Evolutionary conservation across 2,888 invertebrate species (phyloP).

Genomic region (Chydorus sphaericus): DNA sequence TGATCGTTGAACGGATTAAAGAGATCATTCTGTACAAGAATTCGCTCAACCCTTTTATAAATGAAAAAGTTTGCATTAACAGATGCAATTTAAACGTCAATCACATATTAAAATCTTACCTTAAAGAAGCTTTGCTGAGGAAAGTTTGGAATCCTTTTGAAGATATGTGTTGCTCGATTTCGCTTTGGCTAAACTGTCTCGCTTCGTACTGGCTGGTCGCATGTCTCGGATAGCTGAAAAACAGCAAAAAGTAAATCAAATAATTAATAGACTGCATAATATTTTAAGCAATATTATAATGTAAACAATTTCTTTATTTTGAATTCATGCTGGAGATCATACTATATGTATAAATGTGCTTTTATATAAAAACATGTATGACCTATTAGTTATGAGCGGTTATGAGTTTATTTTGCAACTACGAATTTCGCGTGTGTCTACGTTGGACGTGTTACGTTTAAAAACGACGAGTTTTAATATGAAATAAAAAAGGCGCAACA

Average conservation of each 20-base stretch:
- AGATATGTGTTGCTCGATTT: not conserved
- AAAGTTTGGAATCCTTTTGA: not conserved
- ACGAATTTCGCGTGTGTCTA: too few relatives aligned
- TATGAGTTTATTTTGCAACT: too few relatives aligned
- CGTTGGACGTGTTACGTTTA: too few relatives aligned
- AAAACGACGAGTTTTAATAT: too few relatives aligned
- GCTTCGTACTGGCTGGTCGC: conserved; percentile 12
- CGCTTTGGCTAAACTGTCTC: conserved; percentile 3
- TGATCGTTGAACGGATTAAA: conserved; percentile 13
- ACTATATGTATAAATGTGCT: too few relatives aligned
- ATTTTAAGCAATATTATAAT: too few relatives aligned
- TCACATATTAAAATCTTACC: not conserved
- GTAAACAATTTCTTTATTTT: too few relatives aligned
- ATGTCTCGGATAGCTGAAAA: conserved; percentile 9
- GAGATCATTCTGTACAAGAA: conserved; percentile 4
- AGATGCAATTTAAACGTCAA: not conserved
- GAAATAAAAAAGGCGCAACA: too few relatives aligned
- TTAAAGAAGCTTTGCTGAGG: conserved; percentile 1
- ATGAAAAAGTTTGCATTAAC: not conserved
- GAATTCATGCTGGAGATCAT: too few relatives aligned
- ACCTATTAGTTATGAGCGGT: not conserved
- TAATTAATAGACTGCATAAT: too few relatives aligned
- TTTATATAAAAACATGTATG: not conserved
- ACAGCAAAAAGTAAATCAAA: not conserved
- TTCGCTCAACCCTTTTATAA: conserved; percentile 7